phyloP scores from a whole-genome alignment of 2,888 invertebrate species.

The Amphipyra tragopoginis region DNA sequence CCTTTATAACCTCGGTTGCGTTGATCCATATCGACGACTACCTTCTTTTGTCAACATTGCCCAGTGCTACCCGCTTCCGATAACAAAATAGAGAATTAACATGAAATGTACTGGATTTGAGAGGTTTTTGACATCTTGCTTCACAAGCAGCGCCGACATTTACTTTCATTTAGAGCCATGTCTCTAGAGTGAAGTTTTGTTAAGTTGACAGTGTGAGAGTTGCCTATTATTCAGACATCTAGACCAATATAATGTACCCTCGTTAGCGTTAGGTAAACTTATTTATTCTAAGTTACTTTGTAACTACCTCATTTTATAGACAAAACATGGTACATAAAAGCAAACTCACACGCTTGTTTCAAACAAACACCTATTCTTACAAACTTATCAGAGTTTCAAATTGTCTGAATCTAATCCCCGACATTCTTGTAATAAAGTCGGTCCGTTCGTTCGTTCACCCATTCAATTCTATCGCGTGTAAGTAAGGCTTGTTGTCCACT shows the following conservation, averaged over 20 bases:
- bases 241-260: conserved; percentile 6
- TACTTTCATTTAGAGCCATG: no score
- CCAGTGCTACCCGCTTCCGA: no score
- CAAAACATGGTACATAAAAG: conserved; percentile 13
- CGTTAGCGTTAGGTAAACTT: conserved; percentile 2
- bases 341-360: conserved; percentile 17
- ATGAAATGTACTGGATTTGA: no score
- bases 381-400: conserved; percentile 37
- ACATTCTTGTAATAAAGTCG: conserved; percentile 49
- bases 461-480: conserved; percentile 16
- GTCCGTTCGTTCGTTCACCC: conserved; percentile 46
- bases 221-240: conserved; percentile 13
- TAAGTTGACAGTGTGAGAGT: background rate
- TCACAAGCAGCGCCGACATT: no score
- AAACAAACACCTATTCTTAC: conserved; percentile 31
- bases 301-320: conserved; percentile 18
- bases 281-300: conserved; percentile 11
- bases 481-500: conserved; percentile 28
- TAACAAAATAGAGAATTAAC: no score
- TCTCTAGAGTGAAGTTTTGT: no score
- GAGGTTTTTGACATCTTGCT: no score
- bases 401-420: conserved; percentile 33
- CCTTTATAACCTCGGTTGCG: no score
- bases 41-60: no score
- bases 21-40: no score